Evolutionary conservation across 1,140 invertebrate genomes (phyloP).

Genomic region (Drosophila chauvacae): DNA sequence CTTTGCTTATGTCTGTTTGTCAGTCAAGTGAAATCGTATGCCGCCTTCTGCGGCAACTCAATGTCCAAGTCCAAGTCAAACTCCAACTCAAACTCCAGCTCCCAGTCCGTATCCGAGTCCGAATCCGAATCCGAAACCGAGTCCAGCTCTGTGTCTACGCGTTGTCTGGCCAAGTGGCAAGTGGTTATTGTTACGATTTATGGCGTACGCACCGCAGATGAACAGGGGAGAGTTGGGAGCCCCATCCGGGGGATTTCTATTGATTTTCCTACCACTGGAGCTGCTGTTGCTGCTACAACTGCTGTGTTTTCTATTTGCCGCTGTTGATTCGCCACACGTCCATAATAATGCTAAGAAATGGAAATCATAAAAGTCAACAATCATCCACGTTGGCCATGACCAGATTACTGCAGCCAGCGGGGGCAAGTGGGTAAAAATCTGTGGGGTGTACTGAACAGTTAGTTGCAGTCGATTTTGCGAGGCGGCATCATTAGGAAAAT

Average conservation of each 20-base stretch:
- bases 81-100: neutral
- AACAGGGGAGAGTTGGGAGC: constrained; percentile 19
- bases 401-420: constrained; percentile 51
- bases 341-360: constrained; percentile 78
- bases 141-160: constrained; percentile 50
- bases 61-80: constrained; percentile 13
- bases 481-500: constrained; percentile 76
- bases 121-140: constrained; percentile 19
- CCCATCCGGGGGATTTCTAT: constrained; percentile 65
- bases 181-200: constrained; percentile 79
- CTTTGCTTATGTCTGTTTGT: constrained; percentile 57
- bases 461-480: constrained; percentile 52
- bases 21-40: constrained; percentile 80
- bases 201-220: constrained; percentile 76
- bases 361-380: constrained; percentile 81
- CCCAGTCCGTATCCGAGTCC: constrained; percentile 8
- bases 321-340: constrained; percentile 64
- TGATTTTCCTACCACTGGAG: constrained; percentile 54
- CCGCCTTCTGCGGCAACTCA: constrained; percentile 42
- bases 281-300: constrained; percentile 7
- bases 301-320: constrained; percentile 72
- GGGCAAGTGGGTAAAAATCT: constrained; percentile 14
- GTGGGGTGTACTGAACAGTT: constrained; percentile 34
- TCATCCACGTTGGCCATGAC: constrained; percentile 64
- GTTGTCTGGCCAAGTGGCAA: constrained; percentile 72